These are phyloP conservation scores for Hypsibius dujardini DNA, from an alignment of 1,140 invertebrate species.

Conservation along the genomic window DNA sequence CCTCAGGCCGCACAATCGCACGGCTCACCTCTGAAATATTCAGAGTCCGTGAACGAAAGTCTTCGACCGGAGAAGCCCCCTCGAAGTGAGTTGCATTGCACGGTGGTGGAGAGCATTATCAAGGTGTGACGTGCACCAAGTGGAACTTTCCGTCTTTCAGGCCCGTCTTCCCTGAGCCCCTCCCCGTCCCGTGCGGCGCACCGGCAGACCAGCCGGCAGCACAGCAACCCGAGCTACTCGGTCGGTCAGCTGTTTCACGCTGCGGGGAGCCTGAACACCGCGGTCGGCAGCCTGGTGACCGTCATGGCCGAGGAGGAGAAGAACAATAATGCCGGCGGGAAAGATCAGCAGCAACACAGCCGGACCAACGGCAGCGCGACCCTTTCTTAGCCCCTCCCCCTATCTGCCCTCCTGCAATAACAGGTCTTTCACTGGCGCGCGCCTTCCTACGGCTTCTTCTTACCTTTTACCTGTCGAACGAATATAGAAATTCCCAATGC, in stretches of 20 bases:
- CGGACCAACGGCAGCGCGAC: neutral
- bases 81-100: neutral
- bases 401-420: neutral
- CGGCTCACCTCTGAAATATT: too few species aligned
- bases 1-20: too few species aligned
- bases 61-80: too few species aligned
- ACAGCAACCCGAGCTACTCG: neutral
- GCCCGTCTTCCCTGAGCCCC: neutral
- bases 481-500: too few species aligned
- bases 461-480: neutral
- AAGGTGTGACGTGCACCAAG: neutral
- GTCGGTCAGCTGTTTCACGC: constrained; percentile 64
- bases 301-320: constrained; percentile 62
- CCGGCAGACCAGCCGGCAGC: neutral
- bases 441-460: neutral
- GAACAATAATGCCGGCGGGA: neutral
- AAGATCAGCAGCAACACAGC: neutral
- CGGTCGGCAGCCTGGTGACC: constrained; percentile 63
- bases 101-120: neutral
- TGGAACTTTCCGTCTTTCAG: neutral
- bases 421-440: neutral
- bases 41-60: too few species aligned
- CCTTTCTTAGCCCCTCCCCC: neutral
- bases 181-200: neutral
- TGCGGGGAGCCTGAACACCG: constrained; percentile 66